Base-by-base conservation (phyloP, 92 coral and sea anemone species). In the Phenganax stokvisi region DNA sequence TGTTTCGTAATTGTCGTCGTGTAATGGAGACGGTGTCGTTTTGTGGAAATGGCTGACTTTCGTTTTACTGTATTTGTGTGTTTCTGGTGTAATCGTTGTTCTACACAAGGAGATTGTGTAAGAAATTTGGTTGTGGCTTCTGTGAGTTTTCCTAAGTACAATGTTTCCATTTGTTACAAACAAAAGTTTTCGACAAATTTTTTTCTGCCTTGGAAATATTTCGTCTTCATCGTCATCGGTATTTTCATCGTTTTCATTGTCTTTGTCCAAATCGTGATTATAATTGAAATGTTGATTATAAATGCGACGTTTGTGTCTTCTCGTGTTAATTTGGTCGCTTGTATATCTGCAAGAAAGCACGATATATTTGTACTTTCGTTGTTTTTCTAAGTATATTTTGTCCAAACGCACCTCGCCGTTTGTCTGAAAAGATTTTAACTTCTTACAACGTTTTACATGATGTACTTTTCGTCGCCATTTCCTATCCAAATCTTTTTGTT, bases 391-490 rank as follows among this genome's bases (percentile, higher is more conserved):
- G 30, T 79, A 79, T 52, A 63, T 67, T 17, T 27, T 79, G 62
- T 64, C 68, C n/a, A 65, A 51, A 12, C 52, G 58, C 30, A 92
- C 99, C 29, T 85, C 87, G 54, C 99, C 99, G 27, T 80, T 82
- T 7, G 97, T 84, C 71, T 87, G 59, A 81, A 92, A 96, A 7
- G 64, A 72, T 65, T 87, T 81, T 63, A 96, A 74, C 28, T 75
- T 80, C 76, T 88, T 90, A 68, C 99, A 96, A 63, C 81, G 77
- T 65, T 84, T 86, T 20, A 92, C 85, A 62, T 81, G 90, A 74
- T 89, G 90, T 69, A 77, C 76, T 51, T 89, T 86, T 44, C 84
- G 84, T 55, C 79, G 83, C 99, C 99, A 96, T 54, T 81, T 88
- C 15, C 99, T 96, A 8, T 63, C 61, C 16, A 47, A 59, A 57